Conservation (phyloP, 2,888 invertebrate species). For the Andricus curvator region DNA sequence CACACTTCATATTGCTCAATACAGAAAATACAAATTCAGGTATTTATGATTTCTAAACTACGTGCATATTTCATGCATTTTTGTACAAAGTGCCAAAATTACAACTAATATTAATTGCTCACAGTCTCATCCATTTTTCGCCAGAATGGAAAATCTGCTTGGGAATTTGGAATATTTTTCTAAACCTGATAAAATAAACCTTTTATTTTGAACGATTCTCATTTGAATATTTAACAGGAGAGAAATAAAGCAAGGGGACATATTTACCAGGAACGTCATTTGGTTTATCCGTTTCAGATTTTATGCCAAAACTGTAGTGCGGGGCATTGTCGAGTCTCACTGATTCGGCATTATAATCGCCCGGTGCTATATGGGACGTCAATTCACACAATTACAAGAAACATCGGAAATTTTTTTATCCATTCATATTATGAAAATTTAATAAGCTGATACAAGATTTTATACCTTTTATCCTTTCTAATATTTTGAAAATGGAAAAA, state of each 20-base stretch:
- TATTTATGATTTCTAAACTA: neutral
- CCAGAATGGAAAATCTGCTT: neutral
- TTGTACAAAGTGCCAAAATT: neutral
- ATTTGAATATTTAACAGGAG: neutral
- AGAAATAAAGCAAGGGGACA: constrained; percentile 29
- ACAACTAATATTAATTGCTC: neutral
- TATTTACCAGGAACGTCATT: constrained; percentile 80
- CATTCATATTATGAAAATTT: neutral
- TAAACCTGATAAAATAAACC: neutral
- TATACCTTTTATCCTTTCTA: neutral
- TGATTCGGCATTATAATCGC: constrained; percentile 81
- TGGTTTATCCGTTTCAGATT: constrained; percentile 79
- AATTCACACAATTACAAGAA: neutral
- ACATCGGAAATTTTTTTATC: neutral
- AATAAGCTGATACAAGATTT: neutral
- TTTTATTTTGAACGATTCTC: neutral
- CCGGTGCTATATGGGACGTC: constrained; percentile 75
- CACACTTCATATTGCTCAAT: neutral
- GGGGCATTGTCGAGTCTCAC: constrained; percentile 80
- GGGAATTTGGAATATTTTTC: neutral
- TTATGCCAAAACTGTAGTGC: constrained; percentile 82
- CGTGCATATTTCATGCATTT: neutral
- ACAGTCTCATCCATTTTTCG: neutral
- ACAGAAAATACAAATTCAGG: neutral
- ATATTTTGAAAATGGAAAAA: neutral